These are phyloP conservation scores for Agrochola lota DNA, from an alignment of 2,888 invertebrate genomes.

Conservation along the genomic window DNA sequence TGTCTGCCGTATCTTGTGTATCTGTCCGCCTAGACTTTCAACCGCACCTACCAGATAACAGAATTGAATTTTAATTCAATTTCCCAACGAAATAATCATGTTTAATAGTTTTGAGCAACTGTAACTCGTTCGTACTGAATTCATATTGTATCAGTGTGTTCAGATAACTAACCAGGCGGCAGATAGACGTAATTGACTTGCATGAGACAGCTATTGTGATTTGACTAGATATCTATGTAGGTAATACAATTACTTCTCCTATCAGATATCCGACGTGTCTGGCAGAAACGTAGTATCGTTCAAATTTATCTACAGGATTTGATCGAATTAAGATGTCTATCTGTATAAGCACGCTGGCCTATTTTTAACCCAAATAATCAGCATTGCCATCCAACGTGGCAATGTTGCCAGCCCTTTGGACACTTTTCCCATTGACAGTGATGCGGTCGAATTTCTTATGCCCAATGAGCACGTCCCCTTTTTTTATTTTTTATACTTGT, in stretches of 20 bases:
- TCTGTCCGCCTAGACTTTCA: slow-evolving; percentile 63
- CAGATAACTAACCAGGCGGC: slow-evolving; percentile 86
- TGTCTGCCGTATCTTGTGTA: slow-evolving; percentile 51
- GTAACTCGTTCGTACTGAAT: slow-evolving; percentile 81
- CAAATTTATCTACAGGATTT: slow-evolving; percentile 42
- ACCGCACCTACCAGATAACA: slow-evolving; percentile 70
- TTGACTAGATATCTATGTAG: slow-evolving; percentile 74
- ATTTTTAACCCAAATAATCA: not conserved
- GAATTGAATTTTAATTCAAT: slow-evolving; percentile 84
- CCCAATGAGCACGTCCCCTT: too few species aligned
- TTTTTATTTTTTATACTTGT: too few species aligned
- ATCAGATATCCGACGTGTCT: slow-evolving; percentile 58
- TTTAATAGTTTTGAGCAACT: slow-evolving; percentile 83
- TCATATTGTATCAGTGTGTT: slow-evolving; percentile 85
- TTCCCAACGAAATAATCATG: slow-evolving; percentile 79
- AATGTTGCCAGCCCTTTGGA: not conserved
- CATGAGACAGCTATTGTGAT: slow-evolving; percentile 87
- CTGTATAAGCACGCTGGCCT: not conserved
- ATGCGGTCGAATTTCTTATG: not conserved
- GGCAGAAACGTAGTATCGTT: slow-evolving; percentile 40
- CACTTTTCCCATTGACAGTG: not conserved
- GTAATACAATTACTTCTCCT: slow-evolving; percentile 70
- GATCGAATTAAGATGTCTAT: slow-evolving; percentile 47
- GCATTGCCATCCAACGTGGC: not conserved
- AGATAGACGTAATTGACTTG: slow-evolving; percentile 89